A percentile compares a stretch with the other conserved stretches of the same genome.
Conservation (phyloP, 2,797 vertebrate species). For the Carcharodon carcharias region DNA sequence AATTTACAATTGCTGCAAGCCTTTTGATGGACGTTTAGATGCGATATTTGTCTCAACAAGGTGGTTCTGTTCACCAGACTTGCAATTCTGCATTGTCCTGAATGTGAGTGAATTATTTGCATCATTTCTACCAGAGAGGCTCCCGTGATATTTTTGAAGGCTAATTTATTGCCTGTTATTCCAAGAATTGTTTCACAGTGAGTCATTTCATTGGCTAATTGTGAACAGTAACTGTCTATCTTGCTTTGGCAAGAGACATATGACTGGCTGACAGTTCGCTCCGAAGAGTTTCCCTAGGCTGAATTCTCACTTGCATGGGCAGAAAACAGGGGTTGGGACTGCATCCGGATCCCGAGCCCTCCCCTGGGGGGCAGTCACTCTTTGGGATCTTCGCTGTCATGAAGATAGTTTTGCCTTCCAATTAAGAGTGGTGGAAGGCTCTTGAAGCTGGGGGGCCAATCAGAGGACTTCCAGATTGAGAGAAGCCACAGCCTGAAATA, state of each 20-base stretch:
- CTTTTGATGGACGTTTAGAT: neutral
- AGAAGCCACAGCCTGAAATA: neutral
- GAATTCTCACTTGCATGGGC: neutral
- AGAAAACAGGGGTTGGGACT: neutral
- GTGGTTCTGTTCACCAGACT: conserved; percentile 1
- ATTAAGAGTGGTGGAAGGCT: neutral
- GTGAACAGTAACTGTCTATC: neutral
- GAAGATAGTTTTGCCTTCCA: too few species aligned
- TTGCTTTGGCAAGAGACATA: neutral
- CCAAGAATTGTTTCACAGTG: neutral
- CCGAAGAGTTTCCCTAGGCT: too few species aligned
- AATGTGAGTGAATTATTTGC: neutral
- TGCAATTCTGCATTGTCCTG: neutral
- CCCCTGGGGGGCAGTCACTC: too few species aligned
- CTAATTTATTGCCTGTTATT: neutral
- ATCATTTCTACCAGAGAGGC: neutral
- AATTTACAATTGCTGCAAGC: neutral
- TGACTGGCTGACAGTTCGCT: neutral
- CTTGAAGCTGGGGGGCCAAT: neutral
- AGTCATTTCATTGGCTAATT: neutral
- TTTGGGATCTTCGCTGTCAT: too few species aligned
- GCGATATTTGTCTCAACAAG: neutral
- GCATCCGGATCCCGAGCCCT: too few species aligned
- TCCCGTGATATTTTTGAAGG: neutral
- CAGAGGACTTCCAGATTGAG: neutral